Percentiles rank a stretch among this genome's conserved stretches.
Evolutionary conservation across 2,113 vertebrate genomes (phyloP).

Genomic region (Alethe diademata): DNA sequence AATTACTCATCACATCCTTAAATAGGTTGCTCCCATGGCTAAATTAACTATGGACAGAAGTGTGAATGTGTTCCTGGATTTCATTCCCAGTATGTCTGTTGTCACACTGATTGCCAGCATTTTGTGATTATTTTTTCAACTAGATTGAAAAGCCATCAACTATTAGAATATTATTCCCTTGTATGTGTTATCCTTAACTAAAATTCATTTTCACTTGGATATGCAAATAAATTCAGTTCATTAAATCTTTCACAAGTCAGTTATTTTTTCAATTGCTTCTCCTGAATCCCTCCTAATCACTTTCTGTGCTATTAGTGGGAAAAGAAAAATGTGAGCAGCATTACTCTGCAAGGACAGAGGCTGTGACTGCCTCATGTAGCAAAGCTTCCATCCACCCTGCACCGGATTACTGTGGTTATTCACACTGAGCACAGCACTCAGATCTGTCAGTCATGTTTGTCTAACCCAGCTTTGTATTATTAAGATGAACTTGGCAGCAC

Average conservation of each 20-base stretch:
- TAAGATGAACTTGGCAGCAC: background rate
- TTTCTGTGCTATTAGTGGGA: background rate
- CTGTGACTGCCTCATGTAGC: background rate
- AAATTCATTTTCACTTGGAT: background rate
- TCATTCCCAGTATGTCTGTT: background rate
- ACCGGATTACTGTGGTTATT: background rate
- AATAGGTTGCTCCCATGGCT: background rate
- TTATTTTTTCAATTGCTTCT: background rate
- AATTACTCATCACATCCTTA: background rate
- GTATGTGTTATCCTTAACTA: background rate
- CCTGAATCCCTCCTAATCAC: background rate
- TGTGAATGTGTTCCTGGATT: background rate
- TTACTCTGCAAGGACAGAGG: background rate
- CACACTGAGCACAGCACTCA: background rate
- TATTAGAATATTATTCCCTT: background rate
- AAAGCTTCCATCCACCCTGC: fast-evolving
- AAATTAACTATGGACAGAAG: background rate
- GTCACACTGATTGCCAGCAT: background rate
- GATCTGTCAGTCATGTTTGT: background rate
- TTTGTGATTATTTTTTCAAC: background rate
- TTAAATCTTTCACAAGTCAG: background rate
- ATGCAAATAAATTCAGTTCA: background rate
- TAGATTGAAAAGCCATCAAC: background rate
- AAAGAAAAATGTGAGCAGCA: background rate
- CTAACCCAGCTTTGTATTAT: background rate